Evolutionary conservation across 1,140 invertebrate species (phyloP), one percentile per base, ranked within the genome.

Genomic region (Drepana arcuata): DNA sequence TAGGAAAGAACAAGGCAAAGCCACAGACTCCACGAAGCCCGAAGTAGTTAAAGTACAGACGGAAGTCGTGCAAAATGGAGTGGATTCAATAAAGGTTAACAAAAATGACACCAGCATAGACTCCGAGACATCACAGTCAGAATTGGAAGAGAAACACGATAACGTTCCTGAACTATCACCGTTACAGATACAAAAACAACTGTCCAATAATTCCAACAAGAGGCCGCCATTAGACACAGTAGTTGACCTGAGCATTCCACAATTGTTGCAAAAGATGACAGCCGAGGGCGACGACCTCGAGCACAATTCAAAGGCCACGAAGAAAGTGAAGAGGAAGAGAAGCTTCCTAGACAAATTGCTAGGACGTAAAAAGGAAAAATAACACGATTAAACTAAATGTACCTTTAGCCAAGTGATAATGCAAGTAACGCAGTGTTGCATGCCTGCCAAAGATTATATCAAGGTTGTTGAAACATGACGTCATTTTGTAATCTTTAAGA

Each of bases 341-440:
- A 82, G 78, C 62, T 82, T 82, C 40, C 32, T 82, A 15, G 72
- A 82, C 30, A 82, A 82, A 55, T 58, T 82, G 23, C 48, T 82
- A 35, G 73, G 74, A 21, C 61, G 74, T 27, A 82, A 82, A 21
- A 79, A 77, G 44, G 63, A 78, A 47, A 64, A 74, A 34, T 53
- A 62, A 60, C 36, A 61, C 54, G 18, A 42, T 49, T 54, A 46
- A 23, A 36, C 44, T 33, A 45, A 32, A n/a, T n/a, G n/a, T n/a
- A n/a, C n/a, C n/a, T n/a, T 36, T 48, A 52, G 39, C 36, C 43
- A 52, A 45, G 46, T 41, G 45, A 62, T 57, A 54, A 42, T 53
- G 37, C 49, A 43, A 47, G 34, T 33, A 45, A 33, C 63, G 53
- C 54, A 60, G 30, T 41, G 31, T 26, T 61, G 51, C 52, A 53